Evolutionary conservation across 2,888 invertebrate species (phyloP), one percentile per base, ranked within the genome.

Genomic region (Lasiommata megera): DNA sequence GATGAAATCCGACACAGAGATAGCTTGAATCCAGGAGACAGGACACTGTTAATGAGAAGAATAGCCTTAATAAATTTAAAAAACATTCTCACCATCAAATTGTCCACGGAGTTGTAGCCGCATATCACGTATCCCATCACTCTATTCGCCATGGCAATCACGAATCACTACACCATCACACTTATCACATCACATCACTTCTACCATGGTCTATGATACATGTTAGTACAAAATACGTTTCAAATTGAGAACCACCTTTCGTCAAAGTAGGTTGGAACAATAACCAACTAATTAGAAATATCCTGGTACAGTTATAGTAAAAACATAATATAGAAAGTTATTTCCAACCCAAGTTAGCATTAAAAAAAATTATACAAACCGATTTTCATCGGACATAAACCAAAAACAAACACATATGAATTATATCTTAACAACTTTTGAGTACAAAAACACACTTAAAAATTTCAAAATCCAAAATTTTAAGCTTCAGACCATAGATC

Each of bases 51-150:
- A 23, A 2, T 3, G 3, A 5, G 5, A 23, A 23, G 23, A 5
- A 5, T 23, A 23, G 23, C 23, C 23, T 5, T 2, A 3, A 3
- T 17, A 3, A 11, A 7, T 9, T 17, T 9, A 17, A 11, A 17
- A 18, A 23, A n/a, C 6, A 34, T 34, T 44, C 88, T 92, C 76
- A 93, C 93, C 92, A 91, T 71, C 40, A 91, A 71, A 80, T 92
- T 92, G 72, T 93, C 92, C 67, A 92, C 91, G 55, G 93, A 92
- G 69, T 90, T 91, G 70, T 92, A 92, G 64, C 93, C 93, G 80
- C 93, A 93, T 70, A 91, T 91, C 59, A 92, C 92, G 68, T 93
- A 92, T 67, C 92, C 93, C 84, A 93, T 85, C 72, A 92, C 84
- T 64, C 82, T 78, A 69, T 87, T 91, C 59, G 92, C 87, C 92